These are phyloP conservation scores for Synaphobranchus kaupii DNA, from an alignment of 2,797 vertebrate genomes.

Conservation along the genomic window DNA sequence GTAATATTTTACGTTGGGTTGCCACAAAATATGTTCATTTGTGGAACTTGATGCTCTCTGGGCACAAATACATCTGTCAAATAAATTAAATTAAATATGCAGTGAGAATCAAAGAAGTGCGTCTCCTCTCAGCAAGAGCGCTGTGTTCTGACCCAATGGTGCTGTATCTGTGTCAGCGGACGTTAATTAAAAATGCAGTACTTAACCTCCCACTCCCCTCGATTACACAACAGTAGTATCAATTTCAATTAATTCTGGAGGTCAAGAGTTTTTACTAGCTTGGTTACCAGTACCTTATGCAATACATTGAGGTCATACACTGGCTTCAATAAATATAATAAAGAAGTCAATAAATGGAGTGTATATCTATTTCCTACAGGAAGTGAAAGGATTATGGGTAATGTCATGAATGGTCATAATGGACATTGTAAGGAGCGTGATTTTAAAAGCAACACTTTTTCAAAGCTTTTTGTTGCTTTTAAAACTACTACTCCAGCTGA, in stretches of 20 bases:
- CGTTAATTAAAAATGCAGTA: slow-evolving; percentile 59
- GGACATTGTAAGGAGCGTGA: slow-evolving; percentile 49
- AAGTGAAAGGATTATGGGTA: slow-evolving; percentile 67
- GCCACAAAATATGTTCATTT: neutral
- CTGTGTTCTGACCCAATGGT: slow-evolving; percentile 12
- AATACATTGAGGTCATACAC: slow-evolving; percentile 25
- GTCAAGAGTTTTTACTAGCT: slow-evolving; percentile 47
- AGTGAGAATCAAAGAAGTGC: slow-evolving; percentile 20
- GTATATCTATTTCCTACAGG: slow-evolving; percentile 65
- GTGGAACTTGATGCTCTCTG: neutral
- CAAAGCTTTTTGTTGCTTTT: neutral
- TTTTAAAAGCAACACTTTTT: slow-evolving; percentile 22
- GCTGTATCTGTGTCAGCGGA: slow-evolving; percentile 45
- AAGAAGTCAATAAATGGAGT: slow-evolving; percentile 14
- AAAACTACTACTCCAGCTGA: slow-evolving; percentile 31
- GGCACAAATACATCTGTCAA: neutral
- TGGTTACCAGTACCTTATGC: slow-evolving; percentile 43
- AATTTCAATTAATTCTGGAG: slow-evolving; percentile 52
- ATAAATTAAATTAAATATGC: slow-evolving; percentile 6
- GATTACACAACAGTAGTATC: slow-evolving; percentile 48
- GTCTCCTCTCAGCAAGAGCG: slow-evolving; percentile 27
- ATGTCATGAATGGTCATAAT: slow-evolving; percentile 48
- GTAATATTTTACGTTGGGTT: neutral
- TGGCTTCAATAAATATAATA: neutral
- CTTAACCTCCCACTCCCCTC: slow-evolving; percentile 47